Percentiles rank a stretch among this genome's conserved stretches.
These are phyloP conservation scores for Haemorhous mexicanus DNA, from an alignment of 2,113 vertebrate species.

Conservation along the genomic window DNA sequence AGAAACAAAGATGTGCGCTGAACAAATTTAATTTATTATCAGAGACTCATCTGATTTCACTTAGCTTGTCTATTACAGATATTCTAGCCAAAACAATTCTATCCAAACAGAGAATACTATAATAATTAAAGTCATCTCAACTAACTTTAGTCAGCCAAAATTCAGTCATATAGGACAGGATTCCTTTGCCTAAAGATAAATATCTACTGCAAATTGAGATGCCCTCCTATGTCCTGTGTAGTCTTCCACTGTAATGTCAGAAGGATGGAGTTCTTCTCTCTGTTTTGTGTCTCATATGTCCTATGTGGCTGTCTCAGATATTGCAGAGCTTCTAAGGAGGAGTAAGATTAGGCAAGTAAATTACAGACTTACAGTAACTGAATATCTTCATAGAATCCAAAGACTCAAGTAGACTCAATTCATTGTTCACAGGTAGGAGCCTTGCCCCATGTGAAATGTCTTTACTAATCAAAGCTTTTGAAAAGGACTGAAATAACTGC, in stretches of 20 bases:
- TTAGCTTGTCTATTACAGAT: not conserved
- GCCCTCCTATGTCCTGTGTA: not conserved
- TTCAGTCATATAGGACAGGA: too few relatives aligned
- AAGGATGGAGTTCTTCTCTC: not conserved
- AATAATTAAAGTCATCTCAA: not conserved
- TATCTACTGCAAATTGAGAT: not conserved
- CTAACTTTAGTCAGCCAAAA: not conserved
- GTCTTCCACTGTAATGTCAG: not conserved
- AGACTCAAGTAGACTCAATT: not conserved
- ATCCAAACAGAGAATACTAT: not conserved
- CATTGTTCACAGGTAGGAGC: not conserved
- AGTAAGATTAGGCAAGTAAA: not conserved
- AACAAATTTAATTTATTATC: not conserved
- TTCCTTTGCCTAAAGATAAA: not conserved
- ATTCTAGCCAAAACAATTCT: not conserved
- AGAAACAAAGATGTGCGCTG: not conserved
- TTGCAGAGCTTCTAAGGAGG: not conserved
- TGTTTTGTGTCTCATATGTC: not conserved
- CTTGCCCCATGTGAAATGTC: not conserved
- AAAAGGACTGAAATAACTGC: not conserved
- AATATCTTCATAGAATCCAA: not conserved
- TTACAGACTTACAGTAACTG: not conserved
- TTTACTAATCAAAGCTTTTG: not conserved
- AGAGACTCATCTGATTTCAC: not conserved
- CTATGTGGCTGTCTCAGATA: not conserved